Conservation (phyloP, 2,888 invertebrate species). For the Amiota mariae region DNA sequence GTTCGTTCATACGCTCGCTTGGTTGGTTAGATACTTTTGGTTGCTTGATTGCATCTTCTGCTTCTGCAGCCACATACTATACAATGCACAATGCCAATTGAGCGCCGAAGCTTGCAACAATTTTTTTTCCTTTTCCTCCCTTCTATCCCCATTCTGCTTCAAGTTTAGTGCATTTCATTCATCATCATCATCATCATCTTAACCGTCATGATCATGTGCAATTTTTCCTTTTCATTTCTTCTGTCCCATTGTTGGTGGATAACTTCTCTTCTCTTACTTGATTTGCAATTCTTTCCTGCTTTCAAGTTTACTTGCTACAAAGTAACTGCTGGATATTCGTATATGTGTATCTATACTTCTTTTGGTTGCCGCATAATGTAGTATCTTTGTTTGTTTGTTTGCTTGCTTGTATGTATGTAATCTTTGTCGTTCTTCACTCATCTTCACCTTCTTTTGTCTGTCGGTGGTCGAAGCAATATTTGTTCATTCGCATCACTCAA, state of each 20-base stretch:
- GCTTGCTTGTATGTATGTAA: conserved; percentile 29
- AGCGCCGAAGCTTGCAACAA: neutral
- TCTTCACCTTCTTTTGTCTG: conserved; percentile 24
- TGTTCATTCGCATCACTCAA: conserved; percentile 15
- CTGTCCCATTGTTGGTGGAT: no score
- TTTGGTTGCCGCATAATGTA: conserved; percentile 20
- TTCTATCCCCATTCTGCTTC: neutral
- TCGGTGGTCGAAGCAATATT: no score
- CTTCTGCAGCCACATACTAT: neutral
- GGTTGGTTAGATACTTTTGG: conserved; percentile 1
- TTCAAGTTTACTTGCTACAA: no score
- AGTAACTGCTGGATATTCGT: neutral
- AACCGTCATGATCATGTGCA: neutral
- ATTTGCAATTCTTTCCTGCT: neutral
- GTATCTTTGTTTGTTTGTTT: neutral
- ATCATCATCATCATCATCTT: conserved; percentile 2
- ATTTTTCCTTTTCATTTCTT: neutral
- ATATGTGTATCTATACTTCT: neutral
- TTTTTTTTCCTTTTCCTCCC: neutral
- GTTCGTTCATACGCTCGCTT: conserved; percentile 6
- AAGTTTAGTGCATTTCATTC: neutral
- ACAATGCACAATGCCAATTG: conserved; percentile 1
- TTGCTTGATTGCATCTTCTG: neutral
- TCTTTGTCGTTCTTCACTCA: conserved; percentile 43
- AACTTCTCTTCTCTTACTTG: neutral